Conservation (phyloP, 2,797 vertebrate genomes). For the Emys orbicularis region DNA sequence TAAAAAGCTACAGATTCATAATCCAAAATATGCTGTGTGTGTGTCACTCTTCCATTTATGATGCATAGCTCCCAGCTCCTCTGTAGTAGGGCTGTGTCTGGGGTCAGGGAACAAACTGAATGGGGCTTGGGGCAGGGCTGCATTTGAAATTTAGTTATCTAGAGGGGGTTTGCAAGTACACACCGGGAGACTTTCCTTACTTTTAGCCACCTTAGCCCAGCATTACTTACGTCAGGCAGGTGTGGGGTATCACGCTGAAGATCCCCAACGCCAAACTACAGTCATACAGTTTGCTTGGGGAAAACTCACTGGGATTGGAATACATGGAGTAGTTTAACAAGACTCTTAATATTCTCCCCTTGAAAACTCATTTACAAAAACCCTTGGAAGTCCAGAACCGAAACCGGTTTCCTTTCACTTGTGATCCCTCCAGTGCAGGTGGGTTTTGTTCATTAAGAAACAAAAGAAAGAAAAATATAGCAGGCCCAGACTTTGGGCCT, state of each 20-base stretch:
- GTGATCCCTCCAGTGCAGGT: slow-evolving; percentile 18
- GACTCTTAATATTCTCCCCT: slow-evolving; percentile 15
- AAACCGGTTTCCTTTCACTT: slow-evolving; percentile 8
- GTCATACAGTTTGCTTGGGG: background rate
- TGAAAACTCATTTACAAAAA: slow-evolving; percentile 27
- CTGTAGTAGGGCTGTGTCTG: background rate
- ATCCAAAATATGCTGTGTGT: background rate
- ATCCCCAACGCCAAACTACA: background rate
- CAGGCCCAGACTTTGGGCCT: slow-evolving; percentile 19
- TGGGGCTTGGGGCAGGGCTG: background rate
- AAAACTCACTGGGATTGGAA: background rate
- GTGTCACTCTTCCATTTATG: background rate
- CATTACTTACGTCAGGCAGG: background rate
- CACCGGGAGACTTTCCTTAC: background rate
- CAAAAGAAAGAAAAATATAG: background rate
- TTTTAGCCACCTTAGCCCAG: background rate
- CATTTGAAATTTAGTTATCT: background rate
- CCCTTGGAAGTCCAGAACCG: background rate
- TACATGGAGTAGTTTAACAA: background rate
- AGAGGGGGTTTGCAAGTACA: background rate
- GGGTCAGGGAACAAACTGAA: background rate
- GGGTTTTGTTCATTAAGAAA: background rate
- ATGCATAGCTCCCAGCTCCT: background rate
- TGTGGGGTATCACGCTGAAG: background rate
- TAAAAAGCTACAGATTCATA: background rate